These are phyloP conservation scores for Siniperca chuatsi DNA, from an alignment of 2,113 vertebrate species.

Conservation along the genomic window DNA sequence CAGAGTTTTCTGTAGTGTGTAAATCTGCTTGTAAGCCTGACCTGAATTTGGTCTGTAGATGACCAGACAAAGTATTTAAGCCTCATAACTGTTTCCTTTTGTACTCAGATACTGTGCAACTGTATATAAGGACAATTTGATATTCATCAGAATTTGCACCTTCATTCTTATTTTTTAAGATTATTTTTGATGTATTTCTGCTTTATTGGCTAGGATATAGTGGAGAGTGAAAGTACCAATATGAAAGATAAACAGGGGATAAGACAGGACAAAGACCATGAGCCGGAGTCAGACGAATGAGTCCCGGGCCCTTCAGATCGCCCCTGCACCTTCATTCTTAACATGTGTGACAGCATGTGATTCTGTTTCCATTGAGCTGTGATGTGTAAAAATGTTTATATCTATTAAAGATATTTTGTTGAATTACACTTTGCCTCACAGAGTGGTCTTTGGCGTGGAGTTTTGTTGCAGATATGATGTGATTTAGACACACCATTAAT, in stretches of 20 bases:
- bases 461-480: not conserved
- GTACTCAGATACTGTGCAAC: conserved; percentile 72
- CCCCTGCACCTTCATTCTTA: conserved; percentile 75
- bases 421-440: conserved; percentile 59
- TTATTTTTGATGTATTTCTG: conserved; percentile 65
- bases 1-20: conserved; percentile 49
- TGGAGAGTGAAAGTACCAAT: conserved; percentile 29
- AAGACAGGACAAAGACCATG: conserved; percentile 32
- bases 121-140: conserved; percentile 76
- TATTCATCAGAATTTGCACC: conserved; percentile 76
- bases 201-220: conserved; percentile 56
- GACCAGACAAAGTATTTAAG: conserved; percentile 57
- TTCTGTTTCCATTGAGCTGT: conserved; percentile 81
- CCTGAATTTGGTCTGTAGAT: conserved; percentile 16
- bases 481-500: not conserved
- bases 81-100: conserved; percentile 66
- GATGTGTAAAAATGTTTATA: conserved; percentile 84
- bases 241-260: conserved; percentile 21
- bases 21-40: conserved; percentile 43
- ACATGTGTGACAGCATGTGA: conserved; percentile 80
- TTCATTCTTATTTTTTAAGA: conserved; percentile 73
- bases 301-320: conserved; percentile 34
- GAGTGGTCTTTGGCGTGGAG: conserved; percentile 5
- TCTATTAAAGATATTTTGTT: conserved; percentile 87
- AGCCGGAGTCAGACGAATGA: conserved; percentile 41